A percentile compares a stretch with the other conserved stretches of the same genome.
Evolutionary conservation across 2,888 invertebrate species (phyloP).

Genomic region (Cyclophora albipunctata): DNA sequence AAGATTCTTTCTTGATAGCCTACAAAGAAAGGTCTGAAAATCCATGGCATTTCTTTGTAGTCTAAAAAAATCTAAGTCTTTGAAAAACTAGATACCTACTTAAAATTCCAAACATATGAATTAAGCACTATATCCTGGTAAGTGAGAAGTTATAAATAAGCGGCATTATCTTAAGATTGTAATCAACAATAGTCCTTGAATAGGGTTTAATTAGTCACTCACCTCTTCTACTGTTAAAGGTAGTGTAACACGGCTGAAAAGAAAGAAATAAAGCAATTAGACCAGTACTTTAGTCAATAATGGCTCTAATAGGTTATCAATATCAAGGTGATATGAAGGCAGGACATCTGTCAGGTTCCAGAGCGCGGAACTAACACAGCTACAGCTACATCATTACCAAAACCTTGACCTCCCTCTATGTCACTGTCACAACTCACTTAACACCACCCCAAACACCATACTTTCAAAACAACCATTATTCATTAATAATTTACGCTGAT

Average conservation of each 20-base stretch:
- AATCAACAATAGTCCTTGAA: too few relatives aligned
- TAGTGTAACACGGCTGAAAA: slow-evolving; percentile 94
- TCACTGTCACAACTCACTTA: slow-evolving; percentile 44
- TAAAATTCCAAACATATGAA: too few relatives aligned
- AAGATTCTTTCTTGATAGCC: too few relatives aligned
- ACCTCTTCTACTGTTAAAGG: slow-evolving; percentile 98
- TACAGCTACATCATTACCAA: slow-evolving; percentile 13
- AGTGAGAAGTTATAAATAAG: too few relatives aligned
- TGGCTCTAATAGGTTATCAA: slow-evolving; percentile 2
- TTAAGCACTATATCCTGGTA: too few relatives aligned
- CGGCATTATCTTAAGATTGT: too few relatives aligned
- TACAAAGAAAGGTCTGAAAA: too few relatives aligned
- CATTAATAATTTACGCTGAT: slow-evolving; percentile 29
- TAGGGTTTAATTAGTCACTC: slow-evolving; percentile 46
- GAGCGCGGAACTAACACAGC: slow-evolving; percentile 21
- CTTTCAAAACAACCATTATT: slow-evolving; percentile 9
- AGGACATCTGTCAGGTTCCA: slow-evolving; percentile 36
- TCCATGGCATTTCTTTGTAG: too few relatives aligned
- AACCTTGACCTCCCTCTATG: slow-evolving; percentile 52
- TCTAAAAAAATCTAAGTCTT: too few relatives aligned
- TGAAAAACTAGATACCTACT: too few relatives aligned
- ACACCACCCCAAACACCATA: slow-evolving; percentile 16
- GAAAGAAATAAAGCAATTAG: slow-evolving; percentile 26
- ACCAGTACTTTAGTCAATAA: not conserved
- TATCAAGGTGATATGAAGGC: slow-evolving; percentile 5